These are phyloP conservation scores for Meteorus colon DNA, from an alignment of 2,888 invertebrate species.

Conservation along the genomic window DNA sequence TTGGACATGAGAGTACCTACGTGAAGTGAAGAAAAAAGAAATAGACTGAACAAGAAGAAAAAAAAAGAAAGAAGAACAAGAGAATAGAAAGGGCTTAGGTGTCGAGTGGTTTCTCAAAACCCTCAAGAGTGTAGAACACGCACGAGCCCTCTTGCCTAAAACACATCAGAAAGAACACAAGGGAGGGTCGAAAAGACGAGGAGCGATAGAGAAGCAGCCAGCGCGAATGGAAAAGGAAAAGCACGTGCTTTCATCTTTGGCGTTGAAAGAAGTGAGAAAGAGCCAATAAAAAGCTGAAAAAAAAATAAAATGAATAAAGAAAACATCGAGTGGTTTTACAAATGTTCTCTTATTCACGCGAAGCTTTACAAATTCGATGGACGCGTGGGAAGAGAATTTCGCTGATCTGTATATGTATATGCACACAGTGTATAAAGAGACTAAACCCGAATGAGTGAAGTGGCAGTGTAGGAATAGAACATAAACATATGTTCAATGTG, in stretches of 20 bases:
- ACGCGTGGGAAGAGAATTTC: conserved; percentile 36
- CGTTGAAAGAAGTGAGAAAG: conserved; percentile 29
- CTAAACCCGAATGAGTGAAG: conserved; percentile 42
- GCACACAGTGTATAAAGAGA: conserved; percentile 5
- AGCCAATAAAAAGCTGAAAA: conserved; percentile 29
- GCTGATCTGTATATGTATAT: conserved; percentile 3
- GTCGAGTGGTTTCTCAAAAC: conserved; percentile 37
- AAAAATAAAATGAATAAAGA: conserved; percentile 12
- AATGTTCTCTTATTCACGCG: conserved; percentile 52
- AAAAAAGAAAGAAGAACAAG: conserved; percentile 31
- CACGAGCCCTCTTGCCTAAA: conserved; percentile 42
- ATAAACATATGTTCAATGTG: conserved; percentile 19
- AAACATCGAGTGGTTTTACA: conserved; percentile 49
- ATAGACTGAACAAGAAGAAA: conserved; percentile 11
- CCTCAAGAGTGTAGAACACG: conserved; percentile 43
- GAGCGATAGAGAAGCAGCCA: conserved; percentile 19
- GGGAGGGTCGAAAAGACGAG: conserved; percentile 15
- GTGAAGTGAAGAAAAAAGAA: neutral
- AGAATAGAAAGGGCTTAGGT: conserved; percentile 41
- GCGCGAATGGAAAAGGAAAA: conserved; percentile 1
- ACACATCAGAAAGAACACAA: conserved; percentile 38
- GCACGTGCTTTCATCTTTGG: conserved; percentile 33
- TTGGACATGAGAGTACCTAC: neutral
- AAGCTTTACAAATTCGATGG: conserved; percentile 54
- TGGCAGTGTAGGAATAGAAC: conserved; percentile 2